Evolutionary conservation across 2,113 vertebrate species (phyloP).

Genomic region (Hylia prasina): DNA sequence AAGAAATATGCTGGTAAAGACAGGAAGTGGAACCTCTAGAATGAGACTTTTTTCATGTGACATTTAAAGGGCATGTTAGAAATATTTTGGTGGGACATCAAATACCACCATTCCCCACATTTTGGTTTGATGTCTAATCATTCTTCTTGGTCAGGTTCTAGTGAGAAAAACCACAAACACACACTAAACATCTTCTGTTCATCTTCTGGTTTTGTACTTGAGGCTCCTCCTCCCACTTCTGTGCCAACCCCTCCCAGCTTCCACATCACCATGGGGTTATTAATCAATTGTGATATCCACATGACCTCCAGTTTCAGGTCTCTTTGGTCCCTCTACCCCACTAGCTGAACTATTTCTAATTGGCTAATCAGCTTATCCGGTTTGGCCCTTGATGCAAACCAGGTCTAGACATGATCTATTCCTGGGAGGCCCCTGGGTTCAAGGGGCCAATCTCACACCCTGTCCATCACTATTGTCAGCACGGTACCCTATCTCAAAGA

Average conservation of each 20-base stretch:
- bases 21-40: background rate
- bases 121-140: background rate
- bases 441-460: constrained; percentile 57
- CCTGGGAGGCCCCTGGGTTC: constrained; percentile 57
- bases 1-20: background rate
- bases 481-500: constrained; percentile 56
- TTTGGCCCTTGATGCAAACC: constrained; percentile 62
- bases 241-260: background rate
- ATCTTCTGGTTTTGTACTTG: background rate
- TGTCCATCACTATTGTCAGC: constrained; percentile 66
- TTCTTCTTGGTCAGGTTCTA: background rate
- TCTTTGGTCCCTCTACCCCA: constrained; percentile 39
- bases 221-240: background rate
- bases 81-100: background rate
- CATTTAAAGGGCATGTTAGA: constrained; percentile 7
- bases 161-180: background rate
- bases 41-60: background rate
- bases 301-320: constrained; percentile 55
- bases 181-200: background rate
- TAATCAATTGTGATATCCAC: constrained; percentile 62
- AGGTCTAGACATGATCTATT: constrained; percentile 63
- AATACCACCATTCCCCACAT: background rate
- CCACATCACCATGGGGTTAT: background rate
- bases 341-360: constrained; percentile 61
- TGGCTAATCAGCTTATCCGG: constrained; percentile 62